Evolutionary conservation across 1,140 invertebrate species (phyloP).

Genomic region (Heterodera carotae): DNA sequence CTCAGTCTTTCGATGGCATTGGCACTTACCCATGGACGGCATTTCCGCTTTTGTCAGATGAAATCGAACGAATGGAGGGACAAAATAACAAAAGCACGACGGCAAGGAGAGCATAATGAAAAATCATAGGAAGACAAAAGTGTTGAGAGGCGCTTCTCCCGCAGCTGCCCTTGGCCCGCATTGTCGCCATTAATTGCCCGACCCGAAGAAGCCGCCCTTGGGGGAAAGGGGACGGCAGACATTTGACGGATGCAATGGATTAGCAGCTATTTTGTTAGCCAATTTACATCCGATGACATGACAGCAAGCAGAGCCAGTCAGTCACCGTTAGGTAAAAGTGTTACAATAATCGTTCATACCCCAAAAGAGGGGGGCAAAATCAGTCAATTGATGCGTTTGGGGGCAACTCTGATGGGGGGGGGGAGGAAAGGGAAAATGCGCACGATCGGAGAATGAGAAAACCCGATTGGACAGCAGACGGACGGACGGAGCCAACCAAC

Average conservation of each 20-base stretch:
- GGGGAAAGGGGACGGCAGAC: too few relatives aligned
- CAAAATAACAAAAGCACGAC: background rate
- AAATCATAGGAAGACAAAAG: background rate
- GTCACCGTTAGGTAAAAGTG: background rate
- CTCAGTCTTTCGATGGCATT: background rate
- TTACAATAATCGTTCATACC: background rate
- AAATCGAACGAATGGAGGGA: background rate
- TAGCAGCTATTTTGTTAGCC: too few relatives aligned
- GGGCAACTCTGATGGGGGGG: background rate
- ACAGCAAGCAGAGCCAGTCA: background rate
- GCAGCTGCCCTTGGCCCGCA: background rate
- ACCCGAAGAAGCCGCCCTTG: background rate
- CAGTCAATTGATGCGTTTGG: too few relatives aligned
- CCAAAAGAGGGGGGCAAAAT: too few relatives aligned
- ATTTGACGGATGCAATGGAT: background rate
- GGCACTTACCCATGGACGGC: background rate
- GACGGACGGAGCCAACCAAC: too few relatives aligned
- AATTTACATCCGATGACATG: background rate
- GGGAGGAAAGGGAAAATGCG: background rate
- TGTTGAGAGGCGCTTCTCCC: background rate
- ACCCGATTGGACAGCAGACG: background rate
- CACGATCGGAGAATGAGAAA: background rate
- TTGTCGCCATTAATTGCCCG: background rate
- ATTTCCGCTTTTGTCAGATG: background rate
- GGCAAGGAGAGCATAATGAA: background rate